Base-by-base conservation (phyloP, 2,113 vertebrate species). In the Reinhardtius hippoglossoides region DNA sequence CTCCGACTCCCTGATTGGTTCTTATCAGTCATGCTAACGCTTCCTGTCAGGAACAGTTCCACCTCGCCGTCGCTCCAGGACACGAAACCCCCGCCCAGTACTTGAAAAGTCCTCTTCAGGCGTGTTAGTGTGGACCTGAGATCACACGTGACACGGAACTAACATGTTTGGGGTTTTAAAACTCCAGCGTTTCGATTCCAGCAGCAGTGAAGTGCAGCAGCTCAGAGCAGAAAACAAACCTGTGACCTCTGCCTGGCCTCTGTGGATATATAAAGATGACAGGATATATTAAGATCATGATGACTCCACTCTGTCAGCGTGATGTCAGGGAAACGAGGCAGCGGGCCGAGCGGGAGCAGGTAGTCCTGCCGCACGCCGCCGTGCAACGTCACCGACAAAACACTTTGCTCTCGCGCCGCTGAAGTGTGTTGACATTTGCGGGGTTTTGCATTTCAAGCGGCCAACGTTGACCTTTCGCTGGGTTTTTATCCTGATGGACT, bases 401-500 rank as follows among this genome's bases (percentile, higher is more conserved):
- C 31, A 31, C 1, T 58, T 55, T 15, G 21, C 61, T 46, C 18
- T 61, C 31, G 2, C 14, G 7, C 12, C n/a, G 8, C 16, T 9
- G 2, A 10, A 6, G 40, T 6, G 8, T 42, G 50, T 67, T 72
- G 70, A 72, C 64, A 54, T 78, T 82, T 31, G 2, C 0, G 0
- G 9, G 31, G 31, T 52, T 73, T 72, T 74, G 60, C 37, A 62
- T 75, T 56, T 66, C 3, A 10, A 74, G 65, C 75, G 2, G 63
- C 54, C 9, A 0, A 0, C 10, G 13, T 54, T 60, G 70, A 78
- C 75, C 66, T 74, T 67, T 75, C 42, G 66, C 69, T 83, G 61
- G 61, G 26, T 67, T 67, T 31, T 67, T 21, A 67, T 71, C 67
- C 67, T 35, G 37, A 79, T 62, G 56, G 71, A 67, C 74, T 75